Percentiles rank a stretch among this genome's conserved stretches.
Evolutionary conservation across 2,888 invertebrate genomes (phyloP).

Genomic region (Exocentrus adspersus): DNA sequence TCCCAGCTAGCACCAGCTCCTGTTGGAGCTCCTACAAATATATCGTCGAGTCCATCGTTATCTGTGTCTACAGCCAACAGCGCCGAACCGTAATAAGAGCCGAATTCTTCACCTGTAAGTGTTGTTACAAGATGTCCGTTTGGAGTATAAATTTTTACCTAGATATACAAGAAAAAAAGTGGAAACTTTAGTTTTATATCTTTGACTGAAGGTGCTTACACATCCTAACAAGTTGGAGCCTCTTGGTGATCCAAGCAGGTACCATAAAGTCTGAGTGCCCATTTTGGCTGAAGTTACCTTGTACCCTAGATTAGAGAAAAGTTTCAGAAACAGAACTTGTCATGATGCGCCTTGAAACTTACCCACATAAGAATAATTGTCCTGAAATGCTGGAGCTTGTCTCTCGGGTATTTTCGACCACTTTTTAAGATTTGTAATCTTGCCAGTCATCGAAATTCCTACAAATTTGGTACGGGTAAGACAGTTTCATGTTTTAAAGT

Average conservation of each 20-base stretch:
- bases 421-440: too few relatives aligned
- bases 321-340: too few relatives aligned
- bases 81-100: conserved; percentile 73
- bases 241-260: conserved; percentile 69
- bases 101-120: conserved; percentile 61
- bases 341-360: too few relatives aligned
- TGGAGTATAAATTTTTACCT: conserved; percentile 39
- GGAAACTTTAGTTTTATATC: too few relatives aligned
- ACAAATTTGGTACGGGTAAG: conserved; percentile 1
- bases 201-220: conserved; percentile 46
- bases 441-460: too few relatives aligned
- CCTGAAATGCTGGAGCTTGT: too few relatives aligned
- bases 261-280: conserved; percentile 55
- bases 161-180: conserved; percentile 17
- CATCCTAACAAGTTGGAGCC: conserved; percentile 57
- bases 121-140: background rate
- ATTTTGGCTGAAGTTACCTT: conserved; percentile 35
- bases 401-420: too few relatives aligned
- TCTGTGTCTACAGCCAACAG: conserved; percentile 70
- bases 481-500: background rate
- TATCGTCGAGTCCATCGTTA: conserved; percentile 69
- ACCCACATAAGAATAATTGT: too few relatives aligned
- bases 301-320: conserved; percentile 39
- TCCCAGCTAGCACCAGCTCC: conserved; percentile 65
- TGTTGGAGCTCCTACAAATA: conserved; percentile 73